Conservation (phyloP, 2,888 invertebrate genomes). For the Hirtodrosophila confusa region DNA sequence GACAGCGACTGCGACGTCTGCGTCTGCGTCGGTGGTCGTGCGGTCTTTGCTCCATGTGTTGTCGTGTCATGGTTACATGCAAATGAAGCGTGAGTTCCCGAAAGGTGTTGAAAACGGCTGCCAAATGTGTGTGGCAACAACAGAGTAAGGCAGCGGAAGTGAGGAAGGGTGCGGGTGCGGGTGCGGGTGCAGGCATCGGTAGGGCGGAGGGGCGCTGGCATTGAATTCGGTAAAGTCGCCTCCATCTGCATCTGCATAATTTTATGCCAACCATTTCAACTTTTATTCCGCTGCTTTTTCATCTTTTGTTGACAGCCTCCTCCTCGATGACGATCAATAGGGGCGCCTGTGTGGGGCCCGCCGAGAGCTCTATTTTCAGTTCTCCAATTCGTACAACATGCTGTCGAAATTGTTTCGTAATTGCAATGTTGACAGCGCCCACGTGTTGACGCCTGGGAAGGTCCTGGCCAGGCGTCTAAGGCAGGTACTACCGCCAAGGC, state of each 20-base stretch:
- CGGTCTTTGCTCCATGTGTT: constrained; percentile 49
- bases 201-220: constrained; percentile 37
- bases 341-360: constrained; percentile 8
- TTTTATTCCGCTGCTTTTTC: constrained; percentile 53
- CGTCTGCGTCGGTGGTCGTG: constrained; percentile 50
- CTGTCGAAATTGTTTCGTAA: constrained; percentile 79
- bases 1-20: constrained; percentile 2
- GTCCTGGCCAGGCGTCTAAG: constrained; percentile 25
- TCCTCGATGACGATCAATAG: constrained; percentile 50
- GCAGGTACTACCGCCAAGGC: background rate
- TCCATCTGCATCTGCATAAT: constrained; percentile 62
- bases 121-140: constrained; percentile 45
- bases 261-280: constrained; percentile 73
- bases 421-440: constrained; percentile 71
- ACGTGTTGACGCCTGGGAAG: constrained; percentile 30
- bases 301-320: constrained; percentile 68
- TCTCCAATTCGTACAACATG: constrained; percentile 67
- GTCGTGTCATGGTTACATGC: constrained; percentile 75
- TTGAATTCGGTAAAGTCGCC: constrained; percentile 51
- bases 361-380: constrained; percentile 39
- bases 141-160: background rate
- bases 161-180: no score
- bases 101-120: constrained; percentile 79
- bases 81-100: constrained; percentile 80
- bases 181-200: background rate